phyloP scores from a whole-genome alignment of 2,888 invertebrate genomes.

The Antitype chi region DNA sequence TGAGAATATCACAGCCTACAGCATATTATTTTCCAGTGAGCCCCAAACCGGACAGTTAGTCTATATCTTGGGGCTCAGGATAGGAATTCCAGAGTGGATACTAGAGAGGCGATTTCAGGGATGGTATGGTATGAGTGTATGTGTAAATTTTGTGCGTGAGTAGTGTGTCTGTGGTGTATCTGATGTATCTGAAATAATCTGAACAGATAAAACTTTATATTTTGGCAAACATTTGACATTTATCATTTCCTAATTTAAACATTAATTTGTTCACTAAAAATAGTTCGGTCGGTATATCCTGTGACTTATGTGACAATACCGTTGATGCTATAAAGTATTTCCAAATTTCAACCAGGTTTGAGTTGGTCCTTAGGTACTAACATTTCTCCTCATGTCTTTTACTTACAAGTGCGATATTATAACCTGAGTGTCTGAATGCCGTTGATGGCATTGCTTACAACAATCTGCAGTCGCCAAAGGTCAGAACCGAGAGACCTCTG shows the following conservation, averaged over 20 bases:
- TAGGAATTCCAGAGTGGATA: too few species aligned
- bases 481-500: slow-evolving; percentile 56
- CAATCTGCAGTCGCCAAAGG: slow-evolving; percentile 59
- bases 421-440: slow-evolving; percentile 33
- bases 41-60: too few species aligned
- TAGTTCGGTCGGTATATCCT: too few species aligned
- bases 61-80: background rate
- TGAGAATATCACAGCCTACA: too few species aligned
- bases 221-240: background rate
- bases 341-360: background rate
- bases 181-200: background rate
- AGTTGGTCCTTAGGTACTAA: background rate
- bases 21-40: too few species aligned
- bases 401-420: slow-evolving; percentile 15
- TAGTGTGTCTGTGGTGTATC: too few species aligned
- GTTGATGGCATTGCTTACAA: slow-evolving; percentile 55
- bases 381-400: background rate
- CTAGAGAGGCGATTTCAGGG: too few species aligned
- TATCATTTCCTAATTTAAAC: background rate
- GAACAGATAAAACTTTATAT: background rate
- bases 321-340: background rate
- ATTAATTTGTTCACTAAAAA: too few species aligned
- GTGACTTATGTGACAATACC: too few species aligned
- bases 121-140: too few species aligned
- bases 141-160: too few species aligned